A percentile compares a stretch with the other conserved stretches of the same genome.
phyloP scores from a whole-genome alignment of 1,140 invertebrate species.

The Belonocnema kinseyi region DNA sequence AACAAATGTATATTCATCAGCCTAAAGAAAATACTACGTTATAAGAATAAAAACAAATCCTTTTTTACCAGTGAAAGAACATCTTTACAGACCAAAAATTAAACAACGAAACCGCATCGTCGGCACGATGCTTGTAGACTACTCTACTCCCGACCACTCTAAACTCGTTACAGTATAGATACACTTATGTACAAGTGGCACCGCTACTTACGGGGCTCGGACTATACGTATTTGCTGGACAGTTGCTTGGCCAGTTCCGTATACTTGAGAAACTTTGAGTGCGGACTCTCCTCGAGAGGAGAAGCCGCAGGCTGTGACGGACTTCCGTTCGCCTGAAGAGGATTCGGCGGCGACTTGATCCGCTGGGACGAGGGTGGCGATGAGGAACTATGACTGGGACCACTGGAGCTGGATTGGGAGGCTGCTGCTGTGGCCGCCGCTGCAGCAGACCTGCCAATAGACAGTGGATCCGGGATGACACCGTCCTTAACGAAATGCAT shows the following conservation, averaged over 20 bases:
- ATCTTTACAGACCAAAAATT: not conserved
- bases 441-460: conserved; percentile 75
- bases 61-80: conserved; percentile 47
- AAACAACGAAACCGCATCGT: conserved; percentile 33
- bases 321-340: conserved; percentile 74
- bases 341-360: conserved; percentile 75
- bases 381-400: conserved; percentile 61
- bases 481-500: conserved; percentile 98
- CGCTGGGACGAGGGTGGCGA: conserved; percentile 69
- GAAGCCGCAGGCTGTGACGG: conserved; percentile 71
- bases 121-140: conserved; percentile 49
- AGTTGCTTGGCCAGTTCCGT: conserved; percentile 97
- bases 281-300: conserved; percentile 91
- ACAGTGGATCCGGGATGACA: conserved; percentile 84
- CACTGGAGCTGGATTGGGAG: conserved; percentile 74
- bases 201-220: conserved; percentile 74
- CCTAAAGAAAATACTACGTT: not conserved
- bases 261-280: conserved; percentile 98
- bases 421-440: conserved; percentile 71
- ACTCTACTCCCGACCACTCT: conserved; percentile 38
- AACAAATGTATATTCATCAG: too few relatives aligned
- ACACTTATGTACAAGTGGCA: conserved; percentile 76
- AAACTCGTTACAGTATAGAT: conserved; percentile 73
- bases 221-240: conserved; percentile 95
- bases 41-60: conserved; percentile 20